Percentiles rank a stretch among this genome's conserved stretches.
Evolutionary conservation across 1,140 invertebrate species (phyloP).

Genomic region (Delia radicum): DNA sequence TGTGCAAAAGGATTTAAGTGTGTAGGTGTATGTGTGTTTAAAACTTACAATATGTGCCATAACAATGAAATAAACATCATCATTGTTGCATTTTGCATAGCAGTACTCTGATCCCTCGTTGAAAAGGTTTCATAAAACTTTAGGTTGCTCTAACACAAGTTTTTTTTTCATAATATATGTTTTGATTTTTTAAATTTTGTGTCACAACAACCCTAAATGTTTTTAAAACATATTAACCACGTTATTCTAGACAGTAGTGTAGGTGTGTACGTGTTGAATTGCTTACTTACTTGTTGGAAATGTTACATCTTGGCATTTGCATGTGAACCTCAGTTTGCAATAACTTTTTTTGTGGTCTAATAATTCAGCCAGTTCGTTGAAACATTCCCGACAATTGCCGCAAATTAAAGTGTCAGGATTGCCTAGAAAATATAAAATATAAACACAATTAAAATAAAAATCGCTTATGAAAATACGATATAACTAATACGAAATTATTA

Average conservation of each 20-base stretch:
- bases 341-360: slow-evolving; percentile 84
- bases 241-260: too few species aligned
- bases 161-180: too few species aligned
- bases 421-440: slow-evolving; percentile 61
- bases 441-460: neutral
- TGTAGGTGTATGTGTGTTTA: neutral
- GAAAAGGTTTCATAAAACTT: too few species aligned
- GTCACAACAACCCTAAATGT: too few species aligned
- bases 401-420: slow-evolving; percentile 86
- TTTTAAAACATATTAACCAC: too few species aligned
- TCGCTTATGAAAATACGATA: too few species aligned
- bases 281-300: slow-evolving; percentile 51
- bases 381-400: slow-evolving; percentile 83
- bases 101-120: too few species aligned
- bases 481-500: too few species aligned
- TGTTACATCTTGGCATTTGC: slow-evolving; percentile 70
- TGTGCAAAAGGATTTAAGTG: neutral
- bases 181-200: too few species aligned
- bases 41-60: slow-evolving; percentile 47
- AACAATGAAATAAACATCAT: slow-evolving; percentile 25
- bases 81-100: slow-evolving; percentile 3
- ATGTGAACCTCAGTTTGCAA: slow-evolving; percentile 82
- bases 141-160: too few species aligned
- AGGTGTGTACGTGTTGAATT: neutral
- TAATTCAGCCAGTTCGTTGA: slow-evolving; percentile 77